Percentiles rank a stretch among this genome's conserved stretches.
Evolutionary conservation across 2,113 vertebrate species (phyloP).

Genomic region (Rhinolophus ferrumequinum): DNA sequence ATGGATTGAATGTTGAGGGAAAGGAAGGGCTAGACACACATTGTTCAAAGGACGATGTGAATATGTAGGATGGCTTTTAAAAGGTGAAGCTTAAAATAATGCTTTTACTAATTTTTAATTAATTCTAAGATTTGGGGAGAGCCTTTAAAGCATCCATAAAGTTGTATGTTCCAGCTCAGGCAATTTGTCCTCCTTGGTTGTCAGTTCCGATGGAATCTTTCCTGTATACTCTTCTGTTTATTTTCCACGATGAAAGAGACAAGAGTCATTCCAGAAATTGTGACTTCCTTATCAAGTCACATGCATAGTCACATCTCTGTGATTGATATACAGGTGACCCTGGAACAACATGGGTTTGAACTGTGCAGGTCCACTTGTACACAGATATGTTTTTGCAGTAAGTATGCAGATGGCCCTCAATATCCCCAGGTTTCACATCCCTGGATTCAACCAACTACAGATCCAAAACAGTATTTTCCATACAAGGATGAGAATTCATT

Average conservation of each 20-base stretch:
- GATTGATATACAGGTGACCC: not conserved
- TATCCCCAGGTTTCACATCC: not conserved
- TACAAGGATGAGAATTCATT: not conserved
- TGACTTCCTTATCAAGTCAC: not conserved
- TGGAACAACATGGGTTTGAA: not conserved
- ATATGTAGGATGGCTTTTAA: not conserved
- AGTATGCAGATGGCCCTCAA: not conserved
- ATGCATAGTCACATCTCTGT: not conserved
- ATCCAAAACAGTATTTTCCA: not conserved
- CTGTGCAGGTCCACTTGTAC: not conserved
- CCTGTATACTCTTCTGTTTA: not conserved
- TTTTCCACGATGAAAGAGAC: not conserved
- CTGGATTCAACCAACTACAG: not conserved
- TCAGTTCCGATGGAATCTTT: not conserved
- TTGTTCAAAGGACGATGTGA: not conserved
- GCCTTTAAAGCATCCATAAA: not conserved
- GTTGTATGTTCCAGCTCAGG: not conserved
- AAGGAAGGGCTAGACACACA: not conserved
- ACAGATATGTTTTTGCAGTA: not conserved
- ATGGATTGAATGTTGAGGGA: not conserved
- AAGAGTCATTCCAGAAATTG: not conserved
- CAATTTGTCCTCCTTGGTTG: not conserved
- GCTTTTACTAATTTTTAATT: conserved; percentile 28
- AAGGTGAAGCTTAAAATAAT: conserved; percentile 20
- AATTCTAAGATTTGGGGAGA: not conserved